phyloP scores from a whole-genome alignment of 2,797 vertebrate genomes.

The Uromys caudimaculatus region DNA sequence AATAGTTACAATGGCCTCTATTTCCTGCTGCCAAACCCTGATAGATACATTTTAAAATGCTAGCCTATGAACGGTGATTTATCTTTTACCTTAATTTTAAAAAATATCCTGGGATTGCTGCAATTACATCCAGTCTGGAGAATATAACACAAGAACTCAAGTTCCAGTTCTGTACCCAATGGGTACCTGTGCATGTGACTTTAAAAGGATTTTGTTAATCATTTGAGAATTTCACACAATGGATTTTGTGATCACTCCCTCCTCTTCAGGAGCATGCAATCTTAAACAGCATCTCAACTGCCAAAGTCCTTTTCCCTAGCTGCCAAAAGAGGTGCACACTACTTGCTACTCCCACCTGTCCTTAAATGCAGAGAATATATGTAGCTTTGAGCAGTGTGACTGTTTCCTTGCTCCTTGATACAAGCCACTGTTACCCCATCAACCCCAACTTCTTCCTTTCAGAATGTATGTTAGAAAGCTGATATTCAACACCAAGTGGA shows the following conservation, averaged over 20 bases:
- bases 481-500: neutral
- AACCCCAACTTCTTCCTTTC: neutral
- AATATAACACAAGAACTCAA: neutral
- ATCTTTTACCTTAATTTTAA: neutral
- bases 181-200: neutral
- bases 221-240: neutral
- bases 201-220: neutral
- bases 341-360: neutral
- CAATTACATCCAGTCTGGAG: neutral
- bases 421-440: neutral
- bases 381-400: neutral
- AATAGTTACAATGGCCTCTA: neutral
- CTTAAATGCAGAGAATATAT: neutral
- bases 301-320: neutral
- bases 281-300: neutral
- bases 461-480: neutral
- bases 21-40: neutral
- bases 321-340: neutral
- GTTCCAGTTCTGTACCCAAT: neutral
- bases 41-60: neutral
- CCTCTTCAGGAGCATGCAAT: too few species aligned
- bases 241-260: neutral
- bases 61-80: neutral
- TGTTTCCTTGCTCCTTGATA: neutral
- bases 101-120: neutral